Conservation (phyloP, 2,888 invertebrate genomes). For the Phoenoteleia sp. region DNA sequence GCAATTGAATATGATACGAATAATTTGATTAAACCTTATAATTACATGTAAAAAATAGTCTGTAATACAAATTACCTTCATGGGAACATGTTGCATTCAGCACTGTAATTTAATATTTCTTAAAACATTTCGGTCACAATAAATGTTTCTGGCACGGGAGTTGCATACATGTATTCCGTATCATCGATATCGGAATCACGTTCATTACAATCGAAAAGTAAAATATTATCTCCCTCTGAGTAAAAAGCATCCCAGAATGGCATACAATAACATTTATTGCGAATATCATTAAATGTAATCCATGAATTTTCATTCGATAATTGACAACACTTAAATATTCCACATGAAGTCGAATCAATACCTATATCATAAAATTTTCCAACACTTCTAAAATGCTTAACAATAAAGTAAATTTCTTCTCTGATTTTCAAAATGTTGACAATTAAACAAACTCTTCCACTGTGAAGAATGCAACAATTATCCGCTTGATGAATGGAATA, state of each 20-base stretch:
- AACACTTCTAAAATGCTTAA: not conserved
- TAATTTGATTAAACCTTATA: no score
- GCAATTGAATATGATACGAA: no score
- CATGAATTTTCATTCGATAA: not conserved
- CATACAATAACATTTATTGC: not conserved
- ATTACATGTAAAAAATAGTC: no score
- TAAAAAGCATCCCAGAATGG: conserved; percentile 1
- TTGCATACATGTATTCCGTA: no score
- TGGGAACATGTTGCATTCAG: no score
- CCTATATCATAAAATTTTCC: not conserved
- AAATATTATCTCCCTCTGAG: no score
- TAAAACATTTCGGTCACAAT: no score
- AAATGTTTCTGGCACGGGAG: no score
- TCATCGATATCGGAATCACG: no score
- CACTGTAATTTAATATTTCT: no score
- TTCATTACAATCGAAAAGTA: no score
- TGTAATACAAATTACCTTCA: no score
- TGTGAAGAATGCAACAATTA: not conserved
- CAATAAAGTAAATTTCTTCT: not conserved
- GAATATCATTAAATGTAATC: not conserved
- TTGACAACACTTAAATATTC: not conserved
- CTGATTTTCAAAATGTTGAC: not conserved
- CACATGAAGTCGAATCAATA: not conserved
- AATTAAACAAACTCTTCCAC: not conserved
- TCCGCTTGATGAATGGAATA: not conserved